phyloP scores from a whole-genome alignment of 2,113 vertebrate genomes.

The Copsychus sechellarum region DNA sequence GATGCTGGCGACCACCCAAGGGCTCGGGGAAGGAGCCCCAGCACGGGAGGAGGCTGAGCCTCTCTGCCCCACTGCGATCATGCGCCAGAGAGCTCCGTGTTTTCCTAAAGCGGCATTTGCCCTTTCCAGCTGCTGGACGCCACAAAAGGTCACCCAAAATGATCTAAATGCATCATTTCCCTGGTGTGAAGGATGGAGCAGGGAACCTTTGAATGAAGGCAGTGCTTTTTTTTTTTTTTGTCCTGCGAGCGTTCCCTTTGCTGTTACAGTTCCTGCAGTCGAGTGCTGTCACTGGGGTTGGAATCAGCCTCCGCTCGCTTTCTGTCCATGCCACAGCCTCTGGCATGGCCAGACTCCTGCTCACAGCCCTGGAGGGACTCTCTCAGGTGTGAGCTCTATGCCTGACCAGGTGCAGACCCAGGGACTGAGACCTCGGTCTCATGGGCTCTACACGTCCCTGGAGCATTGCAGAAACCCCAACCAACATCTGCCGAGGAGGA shows the following conservation, averaged over 20 bases:
- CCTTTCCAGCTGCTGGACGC: neutral
- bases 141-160: neutral
- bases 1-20: neutral
- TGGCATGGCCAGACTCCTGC: accelerated
- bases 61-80: accelerated
- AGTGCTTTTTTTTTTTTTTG: neutral
- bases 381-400: neutral
- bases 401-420: neutral
- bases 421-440: neutral
- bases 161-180: neutral
- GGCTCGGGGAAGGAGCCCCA: neutral
- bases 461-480: neutral
- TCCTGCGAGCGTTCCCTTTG: neutral
- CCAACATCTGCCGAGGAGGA: neutral
- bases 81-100: neutral
- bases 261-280: neutral
- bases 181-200: neutral
- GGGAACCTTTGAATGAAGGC: neutral
- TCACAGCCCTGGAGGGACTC: neutral
- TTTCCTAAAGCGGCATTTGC: neutral
- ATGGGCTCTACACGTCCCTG: accelerated
- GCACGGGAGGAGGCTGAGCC: accelerated
- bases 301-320: neutral
- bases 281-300: neutral
- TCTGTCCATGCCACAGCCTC: neutral